Percentiles rank a stretch among this genome's conserved stretches.
Conservation (phyloP, 2,888 invertebrate genomes). For the Acronicta alni region DNA sequence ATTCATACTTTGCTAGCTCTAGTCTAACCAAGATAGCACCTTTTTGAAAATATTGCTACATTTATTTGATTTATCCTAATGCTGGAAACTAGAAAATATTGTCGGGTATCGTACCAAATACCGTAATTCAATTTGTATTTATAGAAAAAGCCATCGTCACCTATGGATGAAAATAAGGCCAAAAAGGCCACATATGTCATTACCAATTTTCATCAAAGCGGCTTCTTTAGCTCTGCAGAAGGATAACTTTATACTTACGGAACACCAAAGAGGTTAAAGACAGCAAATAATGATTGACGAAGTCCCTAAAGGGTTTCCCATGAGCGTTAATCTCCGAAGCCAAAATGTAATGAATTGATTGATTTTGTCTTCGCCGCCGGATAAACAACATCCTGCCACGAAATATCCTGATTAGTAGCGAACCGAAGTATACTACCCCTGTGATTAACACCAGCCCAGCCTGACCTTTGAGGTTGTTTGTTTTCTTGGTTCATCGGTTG, state of each 20-base stretch:
- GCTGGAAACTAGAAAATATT: no score
- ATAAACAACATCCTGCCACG: constrained; percentile 62
- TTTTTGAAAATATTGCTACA: no score
- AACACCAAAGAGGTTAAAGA: neutral
- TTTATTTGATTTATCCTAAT: no score
- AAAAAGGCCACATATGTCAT: no score
- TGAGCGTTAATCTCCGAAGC: constrained; percentile 41
- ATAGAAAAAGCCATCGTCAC: no score
- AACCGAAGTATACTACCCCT: constrained; percentile 57
- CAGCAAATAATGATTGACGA: constrained; percentile 35
- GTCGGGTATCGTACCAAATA: neutral
- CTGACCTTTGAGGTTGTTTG: constrained; percentile 57
- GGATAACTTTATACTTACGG: neutral
- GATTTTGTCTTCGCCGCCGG: constrained; percentile 59
- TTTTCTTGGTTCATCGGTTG: constrained; percentile 39
- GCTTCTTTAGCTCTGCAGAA: no score
- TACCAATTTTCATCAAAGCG: no score
- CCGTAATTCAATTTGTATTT: no score
- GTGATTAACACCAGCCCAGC: constrained; percentile 51
- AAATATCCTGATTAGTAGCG: constrained; percentile 70
- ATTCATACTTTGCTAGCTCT: neutral
- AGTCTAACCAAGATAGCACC: neutral
- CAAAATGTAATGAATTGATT: constrained; percentile 62
- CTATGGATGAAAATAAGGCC: no score
- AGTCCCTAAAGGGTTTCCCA: constrained; percentile 31